Conservation (phyloP, 1,140 invertebrate genomes). For the Atta cephalotes region DNA sequence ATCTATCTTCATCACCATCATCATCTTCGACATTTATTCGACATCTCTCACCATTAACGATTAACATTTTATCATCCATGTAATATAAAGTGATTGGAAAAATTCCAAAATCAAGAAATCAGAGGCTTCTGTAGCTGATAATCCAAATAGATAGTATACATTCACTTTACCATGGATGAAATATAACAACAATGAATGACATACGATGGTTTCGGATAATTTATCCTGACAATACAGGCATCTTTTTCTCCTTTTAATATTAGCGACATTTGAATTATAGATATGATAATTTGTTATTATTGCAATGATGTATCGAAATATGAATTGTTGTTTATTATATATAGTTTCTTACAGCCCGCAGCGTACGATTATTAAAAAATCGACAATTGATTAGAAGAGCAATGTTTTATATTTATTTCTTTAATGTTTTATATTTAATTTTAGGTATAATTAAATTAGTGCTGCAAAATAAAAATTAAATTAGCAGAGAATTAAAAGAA, state of each 20-base stretch:
- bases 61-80: constrained; percentile 59
- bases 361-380: constrained; percentile 6
- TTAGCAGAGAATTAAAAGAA: constrained; percentile 1
- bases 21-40: constrained; percentile 66
- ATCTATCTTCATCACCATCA: constrained; percentile 64
- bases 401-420: constrained; percentile 27
- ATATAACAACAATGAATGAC: constrained; percentile 18
- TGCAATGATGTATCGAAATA: constrained; percentile 27
- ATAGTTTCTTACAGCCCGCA: constrained; percentile 23
- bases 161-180: background rate
- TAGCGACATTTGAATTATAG: constrained; percentile 3
- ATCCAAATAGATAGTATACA: background rate
- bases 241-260: constrained; percentile 9
- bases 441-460: constrained; percentile 22
- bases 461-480: constrained; percentile 24
- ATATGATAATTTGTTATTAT: constrained; percentile 30
- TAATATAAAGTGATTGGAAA: constrained; percentile 18
- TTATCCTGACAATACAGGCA: background rate
- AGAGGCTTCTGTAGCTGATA: background rate
- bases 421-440: constrained; percentile 30
- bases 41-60: constrained; percentile 35
- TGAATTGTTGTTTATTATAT: constrained; percentile 37
- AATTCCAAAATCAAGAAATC: background rate
- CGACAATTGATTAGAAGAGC: background rate
- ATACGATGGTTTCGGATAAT: constrained; percentile 2